These are phyloP conservation scores for Hystrix cristata DNA, from an alignment of 2,113 vertebrate genomes.

Conservation along the genomic window DNA sequence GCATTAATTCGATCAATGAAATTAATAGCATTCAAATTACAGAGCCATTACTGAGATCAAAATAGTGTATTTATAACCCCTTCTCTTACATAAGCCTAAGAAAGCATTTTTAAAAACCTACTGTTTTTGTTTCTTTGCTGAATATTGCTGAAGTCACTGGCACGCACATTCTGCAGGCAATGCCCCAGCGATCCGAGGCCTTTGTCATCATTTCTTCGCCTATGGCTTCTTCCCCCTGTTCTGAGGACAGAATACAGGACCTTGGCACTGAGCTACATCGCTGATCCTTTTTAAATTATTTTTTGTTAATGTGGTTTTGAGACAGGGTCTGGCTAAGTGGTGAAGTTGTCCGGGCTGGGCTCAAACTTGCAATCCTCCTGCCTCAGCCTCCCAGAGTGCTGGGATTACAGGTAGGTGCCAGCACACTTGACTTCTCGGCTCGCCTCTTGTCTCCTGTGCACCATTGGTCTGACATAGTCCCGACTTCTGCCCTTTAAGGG, in stretches of 20 bases:
- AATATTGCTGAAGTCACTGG: not conserved
- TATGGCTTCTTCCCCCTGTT: not conserved
- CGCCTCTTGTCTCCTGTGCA: not conserved
- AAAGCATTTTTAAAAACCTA: not conserved
- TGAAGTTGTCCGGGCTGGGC: not conserved
- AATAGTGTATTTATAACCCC: not conserved
- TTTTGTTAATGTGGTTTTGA: not conserved
- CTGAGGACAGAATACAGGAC: not conserved
- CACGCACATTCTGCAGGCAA: not conserved
- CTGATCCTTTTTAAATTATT: no score
- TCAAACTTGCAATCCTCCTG: not conserved
- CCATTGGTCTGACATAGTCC: not conserved
- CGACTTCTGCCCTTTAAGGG: not conserved
- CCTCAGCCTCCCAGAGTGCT: not conserved
- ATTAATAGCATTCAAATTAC: conserved; percentile 50
- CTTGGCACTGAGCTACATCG: not conserved
- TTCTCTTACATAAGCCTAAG: not conserved
- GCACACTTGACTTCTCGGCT: not conserved
- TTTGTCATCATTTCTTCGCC: not conserved
- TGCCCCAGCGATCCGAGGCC: rapidly evolving
- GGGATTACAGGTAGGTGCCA: not conserved
- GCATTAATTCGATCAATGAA: conserved; percentile 58
- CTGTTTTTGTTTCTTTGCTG: not conserved
- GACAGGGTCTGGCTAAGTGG: not conserved
- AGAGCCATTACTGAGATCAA: conserved; percentile 6